Conservation (phyloP, 2,797 vertebrate species). For the Poeciliopsis gracilis region DNA sequence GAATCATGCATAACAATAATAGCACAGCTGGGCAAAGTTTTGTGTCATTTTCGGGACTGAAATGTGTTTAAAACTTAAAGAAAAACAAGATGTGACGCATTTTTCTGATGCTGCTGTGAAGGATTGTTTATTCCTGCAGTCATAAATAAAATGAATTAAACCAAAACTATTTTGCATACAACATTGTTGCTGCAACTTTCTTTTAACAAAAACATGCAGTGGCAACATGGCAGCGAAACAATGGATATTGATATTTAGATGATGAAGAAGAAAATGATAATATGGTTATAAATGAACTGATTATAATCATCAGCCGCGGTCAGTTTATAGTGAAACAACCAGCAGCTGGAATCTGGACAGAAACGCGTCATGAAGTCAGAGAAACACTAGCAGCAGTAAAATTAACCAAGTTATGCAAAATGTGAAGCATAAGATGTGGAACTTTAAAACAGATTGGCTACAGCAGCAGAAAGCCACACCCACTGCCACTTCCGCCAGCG, state of each 20-base stretch:
- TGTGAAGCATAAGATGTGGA: not conserved
- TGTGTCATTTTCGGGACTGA: not conserved
- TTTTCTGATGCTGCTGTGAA: not conserved
- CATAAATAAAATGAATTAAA: slow-evolving; percentile 23
- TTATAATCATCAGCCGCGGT: too few species aligned
- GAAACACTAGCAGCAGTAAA: not conserved
- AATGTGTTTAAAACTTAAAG: not conserved
- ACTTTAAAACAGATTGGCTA: not conserved
- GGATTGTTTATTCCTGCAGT: not conserved
- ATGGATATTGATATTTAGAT: not conserved
- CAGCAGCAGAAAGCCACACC: not conserved
- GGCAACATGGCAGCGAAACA: not conserved
- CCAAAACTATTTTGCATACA: slow-evolving; percentile 7
- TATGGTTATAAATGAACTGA: too few species aligned
- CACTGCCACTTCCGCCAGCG: not conserved
- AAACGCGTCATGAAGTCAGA: too few species aligned
- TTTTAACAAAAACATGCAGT: not conserved
- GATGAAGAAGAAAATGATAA: not conserved
- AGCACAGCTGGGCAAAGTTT: not conserved
- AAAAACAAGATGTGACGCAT: not conserved
- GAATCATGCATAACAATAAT: not conserved
- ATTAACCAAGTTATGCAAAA: not conserved
- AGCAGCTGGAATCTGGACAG: too few species aligned
- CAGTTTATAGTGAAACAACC: too few species aligned
- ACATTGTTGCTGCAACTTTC: not conserved